Percentiles rank a stretch among this genome's conserved stretches.
These are phyloP conservation scores for Heteromurus nitidus DNA, from an alignment of 2,888 invertebrate species.

Conservation along the genomic window DNA sequence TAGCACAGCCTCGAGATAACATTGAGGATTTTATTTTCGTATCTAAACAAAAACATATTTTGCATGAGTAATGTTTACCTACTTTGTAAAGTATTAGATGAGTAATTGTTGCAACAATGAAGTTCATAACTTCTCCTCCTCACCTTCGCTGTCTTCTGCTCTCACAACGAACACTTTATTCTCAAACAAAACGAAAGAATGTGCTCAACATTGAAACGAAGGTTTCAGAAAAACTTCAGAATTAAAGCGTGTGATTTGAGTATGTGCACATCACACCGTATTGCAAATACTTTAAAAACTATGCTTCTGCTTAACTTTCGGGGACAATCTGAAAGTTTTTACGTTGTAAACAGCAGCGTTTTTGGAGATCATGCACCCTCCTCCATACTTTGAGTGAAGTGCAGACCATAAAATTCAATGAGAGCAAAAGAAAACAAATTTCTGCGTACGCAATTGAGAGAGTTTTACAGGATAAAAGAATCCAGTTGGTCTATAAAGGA, in stretches of 20 bases:
- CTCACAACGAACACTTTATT: not conserved
- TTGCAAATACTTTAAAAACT: no score
- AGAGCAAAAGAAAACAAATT: no score
- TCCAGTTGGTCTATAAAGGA: no score
- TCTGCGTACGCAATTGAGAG: not conserved
- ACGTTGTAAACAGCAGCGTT: no score
- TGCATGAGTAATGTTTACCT: constrained; percentile 10
- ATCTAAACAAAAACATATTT: not conserved
- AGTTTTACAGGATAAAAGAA: not conserved
- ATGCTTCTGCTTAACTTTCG: no score
- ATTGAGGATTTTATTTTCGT: not conserved
- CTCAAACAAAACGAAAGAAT: constrained; percentile 2
- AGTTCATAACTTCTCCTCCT: not conserved
- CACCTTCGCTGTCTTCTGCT: not conserved
- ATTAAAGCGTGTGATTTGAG: no score
- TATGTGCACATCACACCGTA: no score
- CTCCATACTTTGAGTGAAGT: not conserved
- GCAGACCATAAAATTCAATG: no score
- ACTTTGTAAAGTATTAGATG: not conserved
- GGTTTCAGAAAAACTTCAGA: constrained; percentile 11
- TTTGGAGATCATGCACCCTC: not conserved
- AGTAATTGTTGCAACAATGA: constrained; percentile 2
- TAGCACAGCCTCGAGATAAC: not conserved
- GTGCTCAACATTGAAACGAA: constrained; percentile 26
- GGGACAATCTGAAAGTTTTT: no score